Evolutionary conservation across 2,888 invertebrate species (phyloP).

Genomic region (Oscheius sp.): DNA sequence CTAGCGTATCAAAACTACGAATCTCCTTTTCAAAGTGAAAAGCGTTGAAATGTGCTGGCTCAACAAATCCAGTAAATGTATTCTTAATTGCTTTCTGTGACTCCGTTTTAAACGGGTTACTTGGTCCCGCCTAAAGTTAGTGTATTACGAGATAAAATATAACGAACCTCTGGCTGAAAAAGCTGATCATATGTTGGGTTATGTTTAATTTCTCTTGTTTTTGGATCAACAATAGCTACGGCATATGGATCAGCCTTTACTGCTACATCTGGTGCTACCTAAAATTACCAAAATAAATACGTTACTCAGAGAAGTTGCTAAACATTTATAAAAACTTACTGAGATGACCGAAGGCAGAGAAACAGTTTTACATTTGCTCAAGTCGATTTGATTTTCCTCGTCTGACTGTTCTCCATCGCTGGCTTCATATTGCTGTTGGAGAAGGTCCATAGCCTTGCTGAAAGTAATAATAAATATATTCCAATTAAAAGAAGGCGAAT

Average conservation of each 20-base stretch:
- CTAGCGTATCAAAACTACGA: slow-evolving; percentile 66
- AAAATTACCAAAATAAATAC: background rate
- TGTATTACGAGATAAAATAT: background rate
- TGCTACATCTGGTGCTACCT: slow-evolving; percentile 53
- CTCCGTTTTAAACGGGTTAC: slow-evolving; percentile 89
- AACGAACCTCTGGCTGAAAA: slow-evolving; percentile 79
- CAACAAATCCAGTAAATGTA: slow-evolving; percentile 90
- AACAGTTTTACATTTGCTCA: slow-evolving; percentile 11
- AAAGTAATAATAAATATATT: no score
- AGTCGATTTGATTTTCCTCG: slow-evolving; percentile 34
- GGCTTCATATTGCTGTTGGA: slow-evolving; percentile 36
- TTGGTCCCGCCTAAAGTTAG: slow-evolving; percentile 79
- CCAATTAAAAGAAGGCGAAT: no score
- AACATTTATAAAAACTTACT: slow-evolving; percentile 6
- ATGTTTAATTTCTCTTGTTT: slow-evolving; percentile 82
- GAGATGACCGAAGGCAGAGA: slow-evolving; percentile 7
- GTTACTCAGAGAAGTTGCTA: background rate
- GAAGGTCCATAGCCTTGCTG: slow-evolving; percentile 39
- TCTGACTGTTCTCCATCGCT: slow-evolving; percentile 43
- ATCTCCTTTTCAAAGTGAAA: slow-evolving; percentile 75
- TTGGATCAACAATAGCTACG: slow-evolving; percentile 77
- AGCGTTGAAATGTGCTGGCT: slow-evolving; percentile 91
- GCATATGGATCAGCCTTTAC: slow-evolving; percentile 38
- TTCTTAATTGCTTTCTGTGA: slow-evolving; percentile 88
- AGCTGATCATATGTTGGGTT: slow-evolving; percentile 95